phyloP scores from a whole-genome alignment of 1,140 invertebrate species.

The Augochlora pura region DNA sequence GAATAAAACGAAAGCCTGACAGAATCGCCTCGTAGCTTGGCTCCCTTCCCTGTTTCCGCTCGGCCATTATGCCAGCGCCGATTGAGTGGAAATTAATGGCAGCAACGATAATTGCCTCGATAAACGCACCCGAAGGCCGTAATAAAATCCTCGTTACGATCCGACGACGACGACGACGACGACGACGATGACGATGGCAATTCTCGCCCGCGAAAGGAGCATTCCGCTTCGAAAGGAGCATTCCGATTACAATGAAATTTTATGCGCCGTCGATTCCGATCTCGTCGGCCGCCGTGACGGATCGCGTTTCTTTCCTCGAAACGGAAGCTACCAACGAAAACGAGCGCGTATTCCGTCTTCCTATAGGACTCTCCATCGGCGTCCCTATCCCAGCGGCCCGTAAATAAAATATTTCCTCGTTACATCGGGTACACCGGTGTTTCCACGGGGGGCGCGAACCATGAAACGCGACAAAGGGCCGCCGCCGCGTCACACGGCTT shows the following conservation, averaged over 20 bases:
- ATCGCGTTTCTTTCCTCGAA: not conserved
- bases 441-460: not conserved
- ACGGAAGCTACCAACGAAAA: too few relatives aligned
- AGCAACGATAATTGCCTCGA: constrained; percentile 44
- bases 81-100: constrained; percentile 49
- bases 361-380: not conserved
- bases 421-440: constrained; percentile 7
- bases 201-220: too few relatives aligned
- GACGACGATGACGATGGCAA: not conserved
- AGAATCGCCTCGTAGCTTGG: constrained; percentile 6
- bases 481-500: too few relatives aligned
- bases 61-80: constrained; percentile 34
- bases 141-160: constrained; percentile 33
- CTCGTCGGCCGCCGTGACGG: not conserved
- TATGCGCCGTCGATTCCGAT: constrained; percentile 1
- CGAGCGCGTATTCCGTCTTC: too few relatives aligned
- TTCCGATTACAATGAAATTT: constrained; percentile 30
- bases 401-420: constrained; percentile 52
- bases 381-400: not conserved
- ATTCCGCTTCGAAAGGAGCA: constrained; percentile 24
- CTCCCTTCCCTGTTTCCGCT: not conserved
- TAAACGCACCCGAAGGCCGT: constrained; percentile 21
- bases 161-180: not conserved
- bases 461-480: constrained; percentile 23
- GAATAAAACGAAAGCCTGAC: constrained; percentile 41